Conservation (phyloP, 2,888 invertebrate genomes). For the Eumerus sabulonum region DNA sequence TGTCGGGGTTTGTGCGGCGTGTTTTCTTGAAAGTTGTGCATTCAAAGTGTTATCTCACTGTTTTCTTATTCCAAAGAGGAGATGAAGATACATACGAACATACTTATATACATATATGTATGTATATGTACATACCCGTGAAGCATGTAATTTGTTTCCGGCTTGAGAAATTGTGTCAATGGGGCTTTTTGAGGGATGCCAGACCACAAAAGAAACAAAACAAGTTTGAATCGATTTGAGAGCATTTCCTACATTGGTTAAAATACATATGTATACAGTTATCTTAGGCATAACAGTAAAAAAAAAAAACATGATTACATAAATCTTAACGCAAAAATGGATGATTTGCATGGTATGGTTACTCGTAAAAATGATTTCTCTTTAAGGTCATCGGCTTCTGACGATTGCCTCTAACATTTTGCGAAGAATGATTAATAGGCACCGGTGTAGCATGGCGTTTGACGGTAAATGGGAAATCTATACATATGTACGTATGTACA, state of each 20-base stretch:
- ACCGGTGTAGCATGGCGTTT: too few species aligned
- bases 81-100: conserved; percentile 1
- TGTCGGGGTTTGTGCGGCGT: not conserved
- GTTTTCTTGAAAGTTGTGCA: not conserved
- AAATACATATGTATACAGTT: not conserved
- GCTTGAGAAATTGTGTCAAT: conserved; percentile 41
- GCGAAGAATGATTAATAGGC: too few species aligned
- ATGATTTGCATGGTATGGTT: not conserved
- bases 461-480: too few species aligned
- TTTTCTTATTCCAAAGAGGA: not conserved
- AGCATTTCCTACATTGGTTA: not conserved
- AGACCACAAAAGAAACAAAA: too few species aligned
- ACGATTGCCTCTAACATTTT: too few species aligned
- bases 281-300: too few species aligned
- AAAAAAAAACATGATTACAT: too few species aligned
- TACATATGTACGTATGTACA: too few species aligned
- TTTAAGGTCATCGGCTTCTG: not conserved
- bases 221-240: not conserved
- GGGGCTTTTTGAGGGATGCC: not conserved
- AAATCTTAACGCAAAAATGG: too few species aligned
- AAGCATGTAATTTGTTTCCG: conserved; percentile 31
- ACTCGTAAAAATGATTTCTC: not conserved
- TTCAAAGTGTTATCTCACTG: conserved; percentile 37
- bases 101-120: too few species aligned
- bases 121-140: conserved; percentile 24